Conservation (phyloP, 2,888 invertebrate genomes). For the Mythimna loreyi region DNA sequence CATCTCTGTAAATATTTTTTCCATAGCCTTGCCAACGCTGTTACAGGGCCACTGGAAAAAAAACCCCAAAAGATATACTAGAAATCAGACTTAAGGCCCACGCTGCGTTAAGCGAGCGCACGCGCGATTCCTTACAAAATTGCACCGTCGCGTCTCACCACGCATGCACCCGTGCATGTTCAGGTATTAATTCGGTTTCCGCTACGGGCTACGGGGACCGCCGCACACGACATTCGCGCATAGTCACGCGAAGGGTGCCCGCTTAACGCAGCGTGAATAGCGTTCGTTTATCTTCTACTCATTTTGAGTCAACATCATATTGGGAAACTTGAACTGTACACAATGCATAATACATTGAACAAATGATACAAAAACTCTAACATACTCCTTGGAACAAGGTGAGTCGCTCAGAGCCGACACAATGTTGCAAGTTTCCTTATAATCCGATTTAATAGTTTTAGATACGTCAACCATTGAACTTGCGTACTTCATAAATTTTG, state of each 20-base stretch:
- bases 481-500: neutral
- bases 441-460: slow-evolving; percentile 1
- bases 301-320: slow-evolving; percentile 5
- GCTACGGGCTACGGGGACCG: too few relatives aligned
- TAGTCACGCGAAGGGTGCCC: too few relatives aligned
- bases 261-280: too few relatives aligned
- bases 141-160: too few relatives aligned
- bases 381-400: slow-evolving; percentile 35
- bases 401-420: slow-evolving; percentile 17
- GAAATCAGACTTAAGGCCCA: neutral
- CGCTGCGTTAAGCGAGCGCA: too few relatives aligned
- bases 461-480: neutral
- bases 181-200: too few relatives aligned
- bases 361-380: neutral
- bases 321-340: slow-evolving; percentile 12
- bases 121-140: too few relatives aligned
- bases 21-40: neutral
- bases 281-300: neutral
- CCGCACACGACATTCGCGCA: too few relatives aligned
- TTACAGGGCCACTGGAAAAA: neutral
- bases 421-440: slow-evolving; percentile 18
- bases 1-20: neutral
- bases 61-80: neutral
- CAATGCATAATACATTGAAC: slow-evolving; percentile 13
- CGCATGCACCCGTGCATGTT: too few relatives aligned